Base-by-base conservation (phyloP, 2,113 vertebrate genomes). In the Oryzias celebensis region DNA sequence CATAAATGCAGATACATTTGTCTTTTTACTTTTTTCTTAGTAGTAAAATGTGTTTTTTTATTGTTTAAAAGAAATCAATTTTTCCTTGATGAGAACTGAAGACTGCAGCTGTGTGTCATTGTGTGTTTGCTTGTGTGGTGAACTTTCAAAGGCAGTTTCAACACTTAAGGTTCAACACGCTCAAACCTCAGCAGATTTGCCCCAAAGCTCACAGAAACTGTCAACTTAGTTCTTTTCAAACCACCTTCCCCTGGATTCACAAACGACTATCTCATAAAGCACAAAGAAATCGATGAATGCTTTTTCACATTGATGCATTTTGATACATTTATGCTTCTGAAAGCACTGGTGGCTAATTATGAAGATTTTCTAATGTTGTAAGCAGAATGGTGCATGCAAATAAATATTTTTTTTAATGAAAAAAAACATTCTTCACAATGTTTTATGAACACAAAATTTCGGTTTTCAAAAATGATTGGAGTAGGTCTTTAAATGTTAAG, bases 131-230 rank as follows among this genome's bases (percentile, higher is more conserved):
- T 36, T 36, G 31, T 36, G 10, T 80, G 63, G 18, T 7, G n/a
- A 12, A 16, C 22, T 62, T 59, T 71, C 28, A 53, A 72, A 53
- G 56, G 44, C 53, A 52, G 45, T 50, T 68, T 49, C 44, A 44
- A 23, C 5, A 56, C 46, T 36, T 54, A 26, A 23, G 59, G 13
- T 50, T n/a, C 4, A 31, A 52, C 54, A 18, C 12, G 50, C 26
- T 24, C 49, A 57, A 36, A 36, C 36, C 36, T 36, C 13, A 59
- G 52, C n/a, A 52, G 16, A 31, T 53, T 53, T 53, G 36, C 8
- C 36, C 36, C 36, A 12, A 36, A 36, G 36, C 36, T 36, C 36
- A 36, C 36, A 36, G 36, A 36, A 36, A n/a, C 53, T 52, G 31
- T 51, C 23, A 58, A 18, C n/a, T 64, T 4, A 31, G 0, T 41